Base-by-base conservation (phyloP, 2,888 invertebrate species). In the Amiota communis region DNA sequence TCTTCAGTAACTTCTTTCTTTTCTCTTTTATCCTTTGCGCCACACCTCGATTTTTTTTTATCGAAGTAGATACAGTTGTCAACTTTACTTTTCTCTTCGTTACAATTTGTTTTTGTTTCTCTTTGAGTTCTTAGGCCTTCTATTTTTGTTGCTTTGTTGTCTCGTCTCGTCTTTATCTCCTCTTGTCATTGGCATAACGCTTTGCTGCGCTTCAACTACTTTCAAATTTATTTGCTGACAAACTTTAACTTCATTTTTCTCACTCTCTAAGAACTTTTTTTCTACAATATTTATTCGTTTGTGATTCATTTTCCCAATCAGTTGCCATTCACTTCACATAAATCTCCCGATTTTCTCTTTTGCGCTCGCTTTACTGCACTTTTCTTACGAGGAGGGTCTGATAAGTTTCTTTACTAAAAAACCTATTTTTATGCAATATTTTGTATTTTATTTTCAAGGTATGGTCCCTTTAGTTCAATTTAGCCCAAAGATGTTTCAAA, bases 141-240 rank as follows among this genome's bases (percentile, higher is more conserved):
- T 23, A 23, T 23, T 23, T 23, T 23, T 23, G 67, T 51, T 47
- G 11, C 17, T 67, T 23, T 11, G 13, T 64, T 64, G 12, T 9
- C 23, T 23, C 10, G 20, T 47, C 23, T 46, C 65, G 47, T 65
- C 17, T 11, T 48, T 20, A 15, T 48, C 49, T 65, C 11, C 11
- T 20, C 15, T 48, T 68, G 46, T 63, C 36, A 20, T 68, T 68
- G 67, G 51, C 53, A 68, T 53, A 68, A 23, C 67, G 51, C 48
- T 67, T 53, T 23, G 51, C 23, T 68, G 67, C 51, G 51, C 51
- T 23, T 36, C n/a, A 68, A 51, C 67, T 53, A 68, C 53, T 68
- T 68, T 68, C 67, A 68, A 53, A 68, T 68, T 68, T 68, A 51
- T 68, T 68, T 53, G 65, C 67, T 68, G 36, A 53, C 51, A 20